Evolutionary conservation across 2,888 invertebrate species (phyloP), one percentile per base, ranked within the genome.

Genomic region (Drosophila ezoana): DNA sequence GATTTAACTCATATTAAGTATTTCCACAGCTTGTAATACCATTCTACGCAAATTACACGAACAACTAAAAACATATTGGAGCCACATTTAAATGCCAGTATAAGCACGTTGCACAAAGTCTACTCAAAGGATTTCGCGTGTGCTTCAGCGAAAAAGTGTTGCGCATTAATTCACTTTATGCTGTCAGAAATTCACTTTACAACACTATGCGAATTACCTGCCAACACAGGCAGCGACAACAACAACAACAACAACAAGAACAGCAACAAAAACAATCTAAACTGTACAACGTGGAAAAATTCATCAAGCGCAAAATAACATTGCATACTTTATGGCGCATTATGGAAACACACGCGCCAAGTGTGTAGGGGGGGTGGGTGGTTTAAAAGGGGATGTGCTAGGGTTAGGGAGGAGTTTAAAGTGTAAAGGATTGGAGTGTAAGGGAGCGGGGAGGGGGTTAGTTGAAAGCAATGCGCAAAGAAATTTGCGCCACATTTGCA

Each of bases 241-340:
- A 70, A 35, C 38, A 54, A 11, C 51, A 51, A 45, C 43, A 61
- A 48, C 47, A 59, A 57, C 53, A 65, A 32, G 62, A 45, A 28
- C 49, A 61, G n/a, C 28, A 59, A 71, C 43, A 61, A 48, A 53
- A 53, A 54, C 63, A 47, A 62, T 52, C 51, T 56, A 66, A 86
- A 83, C 77, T 77, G 83, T 73, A 71, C 69, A 79, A 70, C 74
- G 76, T 73, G 77, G 81, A 85, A 88, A 85, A 87, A 88, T 85
- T 86, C 83, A 85, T 85, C 85, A 88, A 86, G 85, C 88, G 72
- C 81, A 85, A 85, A 85, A 85, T 88, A 85, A 86, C 85, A 85
- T 85, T 85, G 87, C 88, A 86, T 85, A 85, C 85, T 85, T 88
- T 85, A 86, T 88, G 81, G 83, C 86, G 83, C 83, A 88, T 86